phyloP scores from a whole-genome alignment of 2,888 invertebrate species.

The Pseudanteris insignis region DNA sequence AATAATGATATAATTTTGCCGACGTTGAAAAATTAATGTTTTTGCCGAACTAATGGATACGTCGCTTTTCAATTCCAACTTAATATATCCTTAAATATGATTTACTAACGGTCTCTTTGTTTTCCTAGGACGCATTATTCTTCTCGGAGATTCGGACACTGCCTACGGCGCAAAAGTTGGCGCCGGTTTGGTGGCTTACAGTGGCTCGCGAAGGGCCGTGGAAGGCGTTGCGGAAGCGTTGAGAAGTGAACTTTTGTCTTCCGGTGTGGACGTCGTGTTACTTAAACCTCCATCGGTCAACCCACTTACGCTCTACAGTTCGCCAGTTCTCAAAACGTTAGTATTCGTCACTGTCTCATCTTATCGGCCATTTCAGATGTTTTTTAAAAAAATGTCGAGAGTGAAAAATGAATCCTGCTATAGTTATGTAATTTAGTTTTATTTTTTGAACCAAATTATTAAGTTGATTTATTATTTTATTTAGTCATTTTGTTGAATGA shows the following conservation, averaged over 20 bases:
- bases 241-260: constrained; percentile 74
- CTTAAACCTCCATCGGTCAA: constrained; percentile 72
- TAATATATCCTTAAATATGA: constrained; percentile 32
- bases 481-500: neutral
- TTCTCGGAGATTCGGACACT: constrained; percentile 55
- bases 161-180: constrained; percentile 67
- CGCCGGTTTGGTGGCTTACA: constrained; percentile 70
- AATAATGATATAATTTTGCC: too few relatives aligned
- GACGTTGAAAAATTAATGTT: too few relatives aligned
- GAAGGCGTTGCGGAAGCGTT: constrained; percentile 82
- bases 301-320: constrained; percentile 56
- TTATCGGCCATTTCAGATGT: constrained; percentile 3
- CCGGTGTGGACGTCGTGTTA: constrained; percentile 78
- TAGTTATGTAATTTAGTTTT: too few relatives aligned
- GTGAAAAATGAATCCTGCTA: neutral
- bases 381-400: neutral
- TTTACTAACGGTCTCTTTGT: constrained; percentile 23
- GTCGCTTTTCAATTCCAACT: constrained; percentile 22
- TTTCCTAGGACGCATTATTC: constrained; percentile 57
- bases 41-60: too few relatives aligned
- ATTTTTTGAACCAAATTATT: neutral
- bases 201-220: constrained; percentile 77
- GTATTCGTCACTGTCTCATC: constrained; percentile 25
- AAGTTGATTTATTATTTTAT: neutral
- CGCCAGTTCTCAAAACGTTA: constrained; percentile 60